Percentiles rank a stretch among this genome's conserved stretches.
These are phyloP conservation scores for Catharus bicknelli DNA, from an alignment of 2,113 vertebrate genomes.

Conservation along the genomic window DNA sequence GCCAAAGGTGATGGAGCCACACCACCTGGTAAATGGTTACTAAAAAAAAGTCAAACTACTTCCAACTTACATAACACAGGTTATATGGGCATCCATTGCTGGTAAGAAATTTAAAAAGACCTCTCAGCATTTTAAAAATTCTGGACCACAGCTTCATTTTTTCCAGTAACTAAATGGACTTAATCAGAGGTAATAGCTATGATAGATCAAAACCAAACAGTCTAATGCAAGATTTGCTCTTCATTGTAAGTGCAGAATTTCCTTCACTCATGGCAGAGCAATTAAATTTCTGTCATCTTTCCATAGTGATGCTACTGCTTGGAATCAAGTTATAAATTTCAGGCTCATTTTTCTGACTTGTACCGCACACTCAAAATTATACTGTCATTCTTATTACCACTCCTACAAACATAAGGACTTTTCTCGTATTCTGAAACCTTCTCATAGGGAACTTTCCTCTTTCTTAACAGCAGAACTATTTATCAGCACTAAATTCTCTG, in stretches of 20 bases:
- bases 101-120: background rate
- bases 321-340: background rate
- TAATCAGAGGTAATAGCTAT: background rate
- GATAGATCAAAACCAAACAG: background rate
- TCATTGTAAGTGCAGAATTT: background rate
- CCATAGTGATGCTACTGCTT: background rate
- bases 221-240: background rate
- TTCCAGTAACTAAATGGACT: background rate
- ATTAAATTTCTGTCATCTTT: constrained; percentile 1
- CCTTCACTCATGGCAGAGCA: background rate
- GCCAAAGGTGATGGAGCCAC: background rate
- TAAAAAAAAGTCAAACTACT: background rate
- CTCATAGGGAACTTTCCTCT: background rate
- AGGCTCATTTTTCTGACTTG: background rate
- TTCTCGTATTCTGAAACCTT: background rate
- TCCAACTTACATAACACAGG: background rate
- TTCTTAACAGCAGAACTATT: background rate
- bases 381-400: background rate
- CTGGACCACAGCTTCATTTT: background rate
- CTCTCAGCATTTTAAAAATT: background rate
- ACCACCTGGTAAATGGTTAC: background rate
- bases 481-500: background rate
- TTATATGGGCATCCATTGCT: rapidly evolving
- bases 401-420: background rate
- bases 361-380: background rate